Evolutionary conservation across 2,888 invertebrate species (phyloP).

Genomic region (Muscina levida): DNA sequence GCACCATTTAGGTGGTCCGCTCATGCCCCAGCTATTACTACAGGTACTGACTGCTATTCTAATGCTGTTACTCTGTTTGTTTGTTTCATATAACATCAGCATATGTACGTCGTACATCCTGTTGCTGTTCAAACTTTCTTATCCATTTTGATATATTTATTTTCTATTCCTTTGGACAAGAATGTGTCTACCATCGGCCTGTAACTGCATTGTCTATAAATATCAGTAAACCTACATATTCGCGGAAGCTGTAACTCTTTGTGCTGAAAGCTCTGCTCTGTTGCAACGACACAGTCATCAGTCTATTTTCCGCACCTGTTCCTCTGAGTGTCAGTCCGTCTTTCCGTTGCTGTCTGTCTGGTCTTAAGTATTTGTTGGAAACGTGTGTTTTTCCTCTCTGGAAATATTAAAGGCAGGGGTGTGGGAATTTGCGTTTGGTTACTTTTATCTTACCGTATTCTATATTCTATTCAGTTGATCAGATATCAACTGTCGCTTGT

Average conservation of each 20-base stretch:
- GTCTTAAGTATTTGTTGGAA: no score
- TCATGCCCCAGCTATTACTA: background rate
- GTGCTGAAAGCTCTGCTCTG: background rate
- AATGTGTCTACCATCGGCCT: background rate
- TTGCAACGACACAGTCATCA: background rate
- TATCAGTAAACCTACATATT: no score
- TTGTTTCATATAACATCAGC: background rate
- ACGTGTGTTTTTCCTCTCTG: no score
- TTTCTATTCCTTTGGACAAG: conserved; percentile 11
- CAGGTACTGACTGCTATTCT: background rate
- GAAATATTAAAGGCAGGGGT: no score
- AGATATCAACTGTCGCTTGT: no score
- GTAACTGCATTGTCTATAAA: no score
- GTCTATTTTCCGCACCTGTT: background rate
- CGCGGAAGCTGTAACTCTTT: background rate
- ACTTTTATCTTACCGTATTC: no score
- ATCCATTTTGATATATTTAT: background rate
- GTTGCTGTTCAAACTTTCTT: conserved; percentile 1
- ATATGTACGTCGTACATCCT: background rate
- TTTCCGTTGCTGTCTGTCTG: background rate
- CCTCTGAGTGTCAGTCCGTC: background rate
- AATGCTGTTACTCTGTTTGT: background rate
- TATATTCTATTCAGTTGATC: no score
- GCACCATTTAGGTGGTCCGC: no score
- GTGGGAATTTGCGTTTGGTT: no score